These are phyloP conservation scores for Crepidodera aurea DNA, from an alignment of 2,888 invertebrate genomes.

Conservation along the genomic window DNA sequence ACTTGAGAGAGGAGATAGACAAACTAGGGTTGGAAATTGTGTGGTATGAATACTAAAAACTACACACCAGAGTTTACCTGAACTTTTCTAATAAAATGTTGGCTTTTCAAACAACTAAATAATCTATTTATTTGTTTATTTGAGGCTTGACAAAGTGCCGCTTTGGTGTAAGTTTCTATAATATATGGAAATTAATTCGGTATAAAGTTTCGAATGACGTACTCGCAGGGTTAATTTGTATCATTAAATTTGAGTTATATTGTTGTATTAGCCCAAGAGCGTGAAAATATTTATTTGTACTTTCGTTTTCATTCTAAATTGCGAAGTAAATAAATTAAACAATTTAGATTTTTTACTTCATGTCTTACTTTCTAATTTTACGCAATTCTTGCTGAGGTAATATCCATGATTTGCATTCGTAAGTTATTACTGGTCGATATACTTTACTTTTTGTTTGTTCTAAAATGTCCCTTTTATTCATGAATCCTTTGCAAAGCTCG, in stretches of 20 bases:
- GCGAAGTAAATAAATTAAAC: too few species aligned
- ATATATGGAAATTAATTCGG: conserved; percentile 15
- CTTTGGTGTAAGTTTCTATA: neutral
- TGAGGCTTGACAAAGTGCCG: conserved; percentile 5
- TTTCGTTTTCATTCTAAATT: too few species aligned
- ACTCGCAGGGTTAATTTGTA: conserved; percentile 2
- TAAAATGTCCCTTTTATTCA: too few species aligned
- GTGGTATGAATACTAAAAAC: conserved; percentile 52
- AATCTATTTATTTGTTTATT: conserved; percentile 35
- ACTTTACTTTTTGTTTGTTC: too few species aligned
- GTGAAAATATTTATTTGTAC: neutral
- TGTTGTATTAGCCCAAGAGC: neutral
- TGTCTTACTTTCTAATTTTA: too few species aligned
- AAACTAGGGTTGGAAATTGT: conserved; percentile 51
- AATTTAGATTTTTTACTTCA: too few species aligned
- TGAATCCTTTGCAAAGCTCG: too few species aligned
- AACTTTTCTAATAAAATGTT: conserved; percentile 52
- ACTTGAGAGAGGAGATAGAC: conserved; percentile 55
- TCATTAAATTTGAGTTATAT: conserved; percentile 8
- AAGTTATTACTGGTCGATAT: too few species aligned
- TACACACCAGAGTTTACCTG: conserved; percentile 46
- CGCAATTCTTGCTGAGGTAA: too few species aligned
- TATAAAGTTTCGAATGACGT: conserved; percentile 1
- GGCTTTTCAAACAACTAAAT: conserved; percentile 36
- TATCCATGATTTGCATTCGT: too few species aligned